Conservation (phyloP, 1,140 invertebrate species). For the Caenorhabditis remanei region DNA sequence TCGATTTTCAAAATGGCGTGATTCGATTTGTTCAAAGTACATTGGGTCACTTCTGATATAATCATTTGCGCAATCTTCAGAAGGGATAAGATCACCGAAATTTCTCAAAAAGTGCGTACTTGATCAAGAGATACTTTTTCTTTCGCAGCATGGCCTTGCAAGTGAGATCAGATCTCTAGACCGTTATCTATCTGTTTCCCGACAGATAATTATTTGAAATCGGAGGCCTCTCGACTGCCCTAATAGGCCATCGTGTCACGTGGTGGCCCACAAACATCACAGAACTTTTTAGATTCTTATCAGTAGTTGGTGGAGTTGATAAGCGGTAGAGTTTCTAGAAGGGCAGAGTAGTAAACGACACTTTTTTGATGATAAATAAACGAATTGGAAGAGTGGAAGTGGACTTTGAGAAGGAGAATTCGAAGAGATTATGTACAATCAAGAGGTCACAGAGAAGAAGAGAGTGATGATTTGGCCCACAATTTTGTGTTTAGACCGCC, state of each 20-base stretch:
- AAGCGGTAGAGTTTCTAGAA: slow-evolving; percentile 23
- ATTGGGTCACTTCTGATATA: not conserved
- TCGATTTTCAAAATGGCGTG: slow-evolving; percentile 23
- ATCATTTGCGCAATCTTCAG: not conserved
- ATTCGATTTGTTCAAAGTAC: slow-evolving; percentile 29
- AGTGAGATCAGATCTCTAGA: slow-evolving; percentile 10
- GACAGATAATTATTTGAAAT: slow-evolving; percentile 8
- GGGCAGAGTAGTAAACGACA: not conserved
- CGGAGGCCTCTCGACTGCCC: not conserved
- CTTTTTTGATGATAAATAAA: slow-evolving; percentile 51
- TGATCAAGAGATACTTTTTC: slow-evolving; percentile 43
- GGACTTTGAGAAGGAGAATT: not conserved
- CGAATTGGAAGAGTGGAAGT: not conserved
- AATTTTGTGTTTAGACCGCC: slow-evolving; percentile 30
- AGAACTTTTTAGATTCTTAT: slow-evolving; percentile 11
- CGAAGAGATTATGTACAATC: not conserved
- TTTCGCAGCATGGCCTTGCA: slow-evolving; percentile 9
- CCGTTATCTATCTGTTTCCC: not conserved
- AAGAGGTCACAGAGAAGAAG: not conserved
- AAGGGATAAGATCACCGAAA: slow-evolving; percentile 44
- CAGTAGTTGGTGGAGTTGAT: not conserved
- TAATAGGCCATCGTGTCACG: slow-evolving; percentile 8
- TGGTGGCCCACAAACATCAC: slow-evolving; percentile 47
- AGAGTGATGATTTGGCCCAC: slow-evolving; percentile 20
- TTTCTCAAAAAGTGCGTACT: slow-evolving; percentile 42